These are phyloP conservation scores for Dendropsophus ebraccatus DNA, from an alignment of 2,113 vertebrate species.

Conservation along the genomic window DNA sequence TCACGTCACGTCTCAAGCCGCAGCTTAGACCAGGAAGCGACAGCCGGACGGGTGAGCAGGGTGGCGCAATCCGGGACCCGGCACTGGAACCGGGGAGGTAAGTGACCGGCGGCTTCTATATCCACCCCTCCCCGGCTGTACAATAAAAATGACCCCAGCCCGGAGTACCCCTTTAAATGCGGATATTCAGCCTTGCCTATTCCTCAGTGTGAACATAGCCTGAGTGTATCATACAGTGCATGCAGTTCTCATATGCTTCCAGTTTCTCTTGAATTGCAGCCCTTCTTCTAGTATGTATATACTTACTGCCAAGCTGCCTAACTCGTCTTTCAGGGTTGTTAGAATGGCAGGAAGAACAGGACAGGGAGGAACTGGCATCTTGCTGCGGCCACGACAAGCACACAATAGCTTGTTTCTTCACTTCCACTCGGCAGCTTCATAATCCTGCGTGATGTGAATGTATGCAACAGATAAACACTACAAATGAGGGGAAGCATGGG, in stretches of 20 bases:
- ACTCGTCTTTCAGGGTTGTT: not conserved
- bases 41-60: too few species aligned
- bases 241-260: not conserved
- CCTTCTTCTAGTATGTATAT: not conserved
- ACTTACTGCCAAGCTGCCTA: not conserved
- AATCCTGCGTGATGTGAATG: constrained; percentile 10
- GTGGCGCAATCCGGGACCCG: too few species aligned
- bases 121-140: too few species aligned
- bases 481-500: not conserved
- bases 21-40: too few species aligned
- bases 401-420: constrained; percentile 24
- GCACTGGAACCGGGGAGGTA: too few species aligned
- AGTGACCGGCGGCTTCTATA: too few species aligned
- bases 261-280: not conserved
- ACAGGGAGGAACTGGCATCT: not conserved
- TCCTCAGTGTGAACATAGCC: too few species aligned
- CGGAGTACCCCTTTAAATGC: too few species aligned
- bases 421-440: not conserved
- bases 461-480: not conserved
- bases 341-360: constrained; percentile 8
- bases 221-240: not conserved
- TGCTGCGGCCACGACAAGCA: not conserved
- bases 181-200: too few species aligned
- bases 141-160: too few species aligned
- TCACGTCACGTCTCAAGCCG: too few species aligned